A percentile compares a stretch with the other conserved stretches of the same genome.
Conservation (phyloP, 2,797 vertebrate genomes). For the Gambelia wislizenii region DNA sequence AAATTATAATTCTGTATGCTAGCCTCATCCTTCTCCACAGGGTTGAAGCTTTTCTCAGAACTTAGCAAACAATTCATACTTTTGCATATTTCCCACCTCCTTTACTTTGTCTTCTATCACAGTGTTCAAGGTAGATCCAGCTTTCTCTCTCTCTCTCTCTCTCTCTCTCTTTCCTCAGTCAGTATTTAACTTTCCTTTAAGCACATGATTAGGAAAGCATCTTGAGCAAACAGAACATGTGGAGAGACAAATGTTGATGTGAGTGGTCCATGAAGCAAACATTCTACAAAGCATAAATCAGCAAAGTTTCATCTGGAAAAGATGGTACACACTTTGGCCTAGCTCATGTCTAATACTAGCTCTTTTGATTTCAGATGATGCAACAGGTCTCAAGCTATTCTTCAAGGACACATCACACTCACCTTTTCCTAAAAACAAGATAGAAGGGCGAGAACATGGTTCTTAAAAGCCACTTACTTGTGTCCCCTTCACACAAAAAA, state of each 20-base stretch:
- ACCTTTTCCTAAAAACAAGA: too few relatives aligned
- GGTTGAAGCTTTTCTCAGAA: neutral
- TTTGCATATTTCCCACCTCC: neutral
- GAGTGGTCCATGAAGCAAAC: constrained; percentile 37
- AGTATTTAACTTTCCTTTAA: constrained; percentile 6
- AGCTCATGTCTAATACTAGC: constrained; percentile 19
- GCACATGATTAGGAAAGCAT: neutral
- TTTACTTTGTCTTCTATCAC: constrained; percentile 8
- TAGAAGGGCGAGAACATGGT: neutral
- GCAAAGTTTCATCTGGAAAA: neutral
- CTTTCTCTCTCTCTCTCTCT: constrained; percentile 25
- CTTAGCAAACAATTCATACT: neutral
- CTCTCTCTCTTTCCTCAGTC: neutral
- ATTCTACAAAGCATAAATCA: neutral
- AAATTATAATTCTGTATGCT: constrained; percentile 20
- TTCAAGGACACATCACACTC: neutral
- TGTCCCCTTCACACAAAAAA: neutral
- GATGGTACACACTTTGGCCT: neutral
- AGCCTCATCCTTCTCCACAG: fast-evolving
- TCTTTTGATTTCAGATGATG: constrained; percentile 3
- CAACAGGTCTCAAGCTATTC: neutral
- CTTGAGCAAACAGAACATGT: neutral
- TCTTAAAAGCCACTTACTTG: neutral
- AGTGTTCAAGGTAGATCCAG: neutral
- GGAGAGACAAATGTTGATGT: neutral